These are phyloP conservation scores for Bovichtus variegatus DNA, from an alignment of 2,797 vertebrate genomes.

Conservation along the genomic window DNA sequence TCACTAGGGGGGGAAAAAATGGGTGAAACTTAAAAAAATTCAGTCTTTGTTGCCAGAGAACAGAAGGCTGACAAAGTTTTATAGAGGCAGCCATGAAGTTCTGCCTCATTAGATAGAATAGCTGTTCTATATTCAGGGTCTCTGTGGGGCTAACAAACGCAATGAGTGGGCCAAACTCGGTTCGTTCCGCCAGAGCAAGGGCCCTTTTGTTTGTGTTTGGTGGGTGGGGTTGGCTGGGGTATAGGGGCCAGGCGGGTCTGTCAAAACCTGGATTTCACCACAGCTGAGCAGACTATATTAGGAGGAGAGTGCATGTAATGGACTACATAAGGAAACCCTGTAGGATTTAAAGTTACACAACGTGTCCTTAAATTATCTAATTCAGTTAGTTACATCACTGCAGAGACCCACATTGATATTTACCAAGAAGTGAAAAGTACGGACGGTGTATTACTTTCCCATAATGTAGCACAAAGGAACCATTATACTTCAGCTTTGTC, in stretches of 20 bases:
- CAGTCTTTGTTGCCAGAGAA: constrained; percentile 82
- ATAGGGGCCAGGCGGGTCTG: constrained; percentile 38
- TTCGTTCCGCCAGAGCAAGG: constrained; percentile 73
- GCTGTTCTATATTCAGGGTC: constrained; percentile 85
- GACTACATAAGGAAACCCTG: constrained; percentile 44
- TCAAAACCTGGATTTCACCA: constrained; percentile 59
- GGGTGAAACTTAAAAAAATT: constrained; percentile 74
- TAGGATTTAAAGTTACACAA: constrained; percentile 38
- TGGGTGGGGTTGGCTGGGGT: constrained; percentile 63
- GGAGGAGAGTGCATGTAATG: constrained; percentile 19
- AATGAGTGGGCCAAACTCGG: constrained; percentile 76
- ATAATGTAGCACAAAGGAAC: constrained; percentile 17
- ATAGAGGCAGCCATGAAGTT: constrained; percentile 81
- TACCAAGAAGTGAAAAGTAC: background rate
- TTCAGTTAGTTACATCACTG: constrained; percentile 38
- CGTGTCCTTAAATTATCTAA: constrained; percentile 44
- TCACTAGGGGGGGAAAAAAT: constrained; percentile 58
- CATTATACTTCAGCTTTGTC: background rate
- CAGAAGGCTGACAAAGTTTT: constrained; percentile 84
- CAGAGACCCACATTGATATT: constrained; percentile 39
- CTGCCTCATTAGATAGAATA: constrained; percentile 84
- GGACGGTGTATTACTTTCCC: constrained; percentile 33
- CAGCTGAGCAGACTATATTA: constrained; percentile 35
- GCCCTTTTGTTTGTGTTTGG: constrained; percentile 68
- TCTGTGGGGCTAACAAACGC: constrained; percentile 77